These are phyloP conservation scores for Momotus momota DNA, from an alignment of 2,797 vertebrate species.

Conservation along the genomic window DNA sequence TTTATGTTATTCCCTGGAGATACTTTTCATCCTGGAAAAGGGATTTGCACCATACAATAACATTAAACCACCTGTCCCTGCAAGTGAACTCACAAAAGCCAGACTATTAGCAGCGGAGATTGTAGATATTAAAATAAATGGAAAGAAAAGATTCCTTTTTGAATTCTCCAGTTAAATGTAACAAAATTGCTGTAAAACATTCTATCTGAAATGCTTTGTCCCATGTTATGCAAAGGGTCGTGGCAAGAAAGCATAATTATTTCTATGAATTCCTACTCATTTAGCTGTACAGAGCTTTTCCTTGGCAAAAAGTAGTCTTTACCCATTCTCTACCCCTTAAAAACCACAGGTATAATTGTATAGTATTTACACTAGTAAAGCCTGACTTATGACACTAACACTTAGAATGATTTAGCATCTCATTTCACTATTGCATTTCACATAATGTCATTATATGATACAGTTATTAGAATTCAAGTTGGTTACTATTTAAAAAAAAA, in stretches of 20 bases:
- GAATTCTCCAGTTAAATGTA: background rate
- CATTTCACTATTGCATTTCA: background rate
- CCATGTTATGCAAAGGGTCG: background rate
- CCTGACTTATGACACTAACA: background rate
- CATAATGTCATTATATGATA: background rate
- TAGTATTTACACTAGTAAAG: background rate
- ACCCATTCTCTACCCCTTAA: background rate
- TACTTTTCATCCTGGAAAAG: constrained; percentile 13
- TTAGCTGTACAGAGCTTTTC: background rate
- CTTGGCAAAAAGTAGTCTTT: background rate
- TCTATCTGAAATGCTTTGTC: background rate
- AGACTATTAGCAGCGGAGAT: background rate
- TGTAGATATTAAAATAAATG: background rate
- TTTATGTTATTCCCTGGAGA: background rate
- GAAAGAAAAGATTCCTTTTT: background rate
- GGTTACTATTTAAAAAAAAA: background rate
- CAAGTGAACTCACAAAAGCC: background rate
- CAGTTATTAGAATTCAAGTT: background rate
- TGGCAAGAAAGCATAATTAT: background rate
- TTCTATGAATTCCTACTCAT: background rate
- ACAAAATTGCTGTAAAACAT: background rate
- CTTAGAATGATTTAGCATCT: constrained; percentile 1
- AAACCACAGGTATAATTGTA: background rate
- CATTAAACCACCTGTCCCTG: constrained; percentile 24
- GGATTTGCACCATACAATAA: background rate